phyloP scores from a whole-genome alignment of 2,888 invertebrate genomes.

The Eupithecia vulgata region DNA sequence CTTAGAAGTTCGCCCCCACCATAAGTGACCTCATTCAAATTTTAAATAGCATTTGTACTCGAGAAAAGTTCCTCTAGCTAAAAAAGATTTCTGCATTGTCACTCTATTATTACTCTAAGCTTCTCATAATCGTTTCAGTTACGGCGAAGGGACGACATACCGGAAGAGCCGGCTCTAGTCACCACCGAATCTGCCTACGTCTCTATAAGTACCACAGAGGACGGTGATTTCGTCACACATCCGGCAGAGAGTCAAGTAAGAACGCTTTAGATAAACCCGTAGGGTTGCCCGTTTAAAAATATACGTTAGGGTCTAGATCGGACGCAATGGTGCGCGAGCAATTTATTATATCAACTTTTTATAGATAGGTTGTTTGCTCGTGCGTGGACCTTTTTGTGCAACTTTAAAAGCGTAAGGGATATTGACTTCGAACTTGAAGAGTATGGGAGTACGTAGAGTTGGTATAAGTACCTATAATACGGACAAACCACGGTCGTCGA shows the following conservation, averaged over 20 bases:
- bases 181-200: constrained; percentile 70
- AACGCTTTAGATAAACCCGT: constrained; percentile 30
- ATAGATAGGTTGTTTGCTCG: constrained; percentile 1
- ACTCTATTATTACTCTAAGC: constrained; percentile 19
- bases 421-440: background rate
- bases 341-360: constrained; percentile 18
- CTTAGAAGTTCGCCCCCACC: no score
- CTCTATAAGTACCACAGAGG: constrained; percentile 72
- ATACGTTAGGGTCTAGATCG: constrained; percentile 16
- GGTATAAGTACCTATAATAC: background rate
- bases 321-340: constrained; percentile 6
- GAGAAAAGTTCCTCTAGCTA: background rate
- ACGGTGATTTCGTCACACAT: constrained; percentile 77
- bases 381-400: constrained; percentile 5
- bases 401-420: background rate
- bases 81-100: background rate
- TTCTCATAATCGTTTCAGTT: constrained; percentile 53
- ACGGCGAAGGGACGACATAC: constrained; percentile 60
- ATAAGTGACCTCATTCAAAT: background rate
- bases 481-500: no score
- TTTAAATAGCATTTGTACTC: background rate
- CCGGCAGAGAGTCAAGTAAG: constrained; percentile 64
- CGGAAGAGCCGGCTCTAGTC: constrained; percentile 56
- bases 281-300: constrained; percentile 18
- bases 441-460: background rate